Evolutionary conservation across 2,888 invertebrate genomes (phyloP).

Genomic region (Drosophila longiperda): DNA sequence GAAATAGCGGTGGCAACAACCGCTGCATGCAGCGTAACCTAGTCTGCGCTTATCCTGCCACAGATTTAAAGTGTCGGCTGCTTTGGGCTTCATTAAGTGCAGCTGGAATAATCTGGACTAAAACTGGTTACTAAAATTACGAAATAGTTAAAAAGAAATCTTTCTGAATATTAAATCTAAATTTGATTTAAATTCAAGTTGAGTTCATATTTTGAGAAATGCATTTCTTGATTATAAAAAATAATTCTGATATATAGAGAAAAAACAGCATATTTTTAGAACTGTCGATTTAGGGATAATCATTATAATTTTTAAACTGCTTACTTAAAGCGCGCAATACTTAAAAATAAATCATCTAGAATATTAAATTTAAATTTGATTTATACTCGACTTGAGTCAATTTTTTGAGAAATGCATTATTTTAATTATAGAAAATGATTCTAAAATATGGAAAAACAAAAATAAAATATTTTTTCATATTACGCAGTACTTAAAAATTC

Average conservation of each 20-base stretch:
- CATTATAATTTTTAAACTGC: background rate
- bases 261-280: too few species aligned
- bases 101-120: background rate
- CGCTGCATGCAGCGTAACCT: background rate
- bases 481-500: too few species aligned
- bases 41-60: background rate
- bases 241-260: background rate
- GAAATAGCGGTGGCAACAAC: background rate
- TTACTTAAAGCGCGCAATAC: background rate
- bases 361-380: too few species aligned
- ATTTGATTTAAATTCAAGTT: too few species aligned
- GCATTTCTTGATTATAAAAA: background rate
- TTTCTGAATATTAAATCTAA: too few species aligned
- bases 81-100: background rate
- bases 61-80: background rate
- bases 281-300: too few species aligned
- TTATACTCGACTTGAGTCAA: too few species aligned
- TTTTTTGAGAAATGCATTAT: background rate
- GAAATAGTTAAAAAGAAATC: background rate
- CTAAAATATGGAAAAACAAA: background rate
- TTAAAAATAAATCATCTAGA: background rate
- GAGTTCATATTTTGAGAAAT: background rate
- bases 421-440: background rate
- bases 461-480: too few species aligned
- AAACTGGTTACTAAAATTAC: background rate